These are phyloP conservation scores for Catharus bicknelli DNA, from an alignment of 2,113 vertebrate genomes.

Conservation along the genomic window DNA sequence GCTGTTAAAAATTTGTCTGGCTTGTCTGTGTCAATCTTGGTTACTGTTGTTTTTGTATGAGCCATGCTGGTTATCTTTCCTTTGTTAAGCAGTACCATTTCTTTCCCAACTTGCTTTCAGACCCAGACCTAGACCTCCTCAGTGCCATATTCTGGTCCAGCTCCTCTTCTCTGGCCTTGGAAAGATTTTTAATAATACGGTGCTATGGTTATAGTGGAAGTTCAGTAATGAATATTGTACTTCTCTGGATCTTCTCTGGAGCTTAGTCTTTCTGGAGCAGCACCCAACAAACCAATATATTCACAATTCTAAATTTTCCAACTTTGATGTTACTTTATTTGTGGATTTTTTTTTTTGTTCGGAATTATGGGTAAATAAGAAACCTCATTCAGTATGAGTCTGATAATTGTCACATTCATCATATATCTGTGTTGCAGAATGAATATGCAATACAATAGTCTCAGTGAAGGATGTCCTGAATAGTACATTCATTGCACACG, in stretches of 20 bases:
- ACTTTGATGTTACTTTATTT: not conserved
- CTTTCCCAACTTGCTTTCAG: not conserved
- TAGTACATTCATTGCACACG: not conserved
- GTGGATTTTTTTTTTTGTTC: not conserved
- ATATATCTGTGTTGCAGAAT: not conserved
- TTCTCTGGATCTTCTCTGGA: not conserved
- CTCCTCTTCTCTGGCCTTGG: not conserved
- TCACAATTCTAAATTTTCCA: not conserved
- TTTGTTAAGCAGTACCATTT: not conserved
- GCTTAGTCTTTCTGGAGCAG: not conserved
- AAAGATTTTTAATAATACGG: not conserved
- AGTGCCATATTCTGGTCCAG: not conserved
- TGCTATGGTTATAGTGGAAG: not conserved
- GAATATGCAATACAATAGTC: not conserved
- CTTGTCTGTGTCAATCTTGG: fast-evolving
- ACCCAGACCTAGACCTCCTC: not conserved
- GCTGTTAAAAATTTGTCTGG: not conserved
- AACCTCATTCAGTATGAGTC: not conserved
- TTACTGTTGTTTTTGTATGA: not conserved
- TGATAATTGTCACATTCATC: not conserved
- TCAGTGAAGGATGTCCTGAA: not conserved
- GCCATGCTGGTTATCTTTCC: not conserved
- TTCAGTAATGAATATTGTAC: not conserved
- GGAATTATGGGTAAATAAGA: not conserved
- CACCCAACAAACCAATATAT: not conserved